These are phyloP conservation scores for Nestor notabilis DNA, from an alignment of 2,113 vertebrate species.

Conservation along the genomic window DNA sequence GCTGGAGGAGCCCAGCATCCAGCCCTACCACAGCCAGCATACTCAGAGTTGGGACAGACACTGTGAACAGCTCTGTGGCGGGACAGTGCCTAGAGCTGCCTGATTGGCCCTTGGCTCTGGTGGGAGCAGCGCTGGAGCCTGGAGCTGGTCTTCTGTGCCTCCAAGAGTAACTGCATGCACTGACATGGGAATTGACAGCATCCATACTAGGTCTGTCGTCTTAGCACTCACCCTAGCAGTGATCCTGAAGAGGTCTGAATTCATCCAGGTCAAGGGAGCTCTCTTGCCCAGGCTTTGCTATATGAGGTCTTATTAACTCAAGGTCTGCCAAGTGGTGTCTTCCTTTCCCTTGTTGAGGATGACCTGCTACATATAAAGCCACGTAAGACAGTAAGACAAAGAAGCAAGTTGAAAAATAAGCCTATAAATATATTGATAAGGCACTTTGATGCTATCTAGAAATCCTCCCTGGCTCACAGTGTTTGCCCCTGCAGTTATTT, in stretches of 20 bases:
- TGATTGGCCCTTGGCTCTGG: not conserved
- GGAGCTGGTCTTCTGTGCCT: fast-evolving
- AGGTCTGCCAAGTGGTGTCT: not conserved
- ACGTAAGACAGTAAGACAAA: not conserved
- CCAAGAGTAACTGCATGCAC: not conserved
- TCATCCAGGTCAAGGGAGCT: not conserved
- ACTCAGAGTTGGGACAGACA: no score
- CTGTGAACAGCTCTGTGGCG: no score
- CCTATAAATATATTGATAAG: not conserved
- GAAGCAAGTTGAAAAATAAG: not conserved
- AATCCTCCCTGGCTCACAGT: not conserved
- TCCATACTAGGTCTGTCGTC: not conserved
- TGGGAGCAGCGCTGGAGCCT: not conserved
- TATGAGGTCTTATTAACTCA: not conserved
- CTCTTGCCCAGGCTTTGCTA: not conserved
- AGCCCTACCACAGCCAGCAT: not conserved
- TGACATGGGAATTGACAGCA: not conserved
- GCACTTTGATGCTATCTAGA: not conserved
- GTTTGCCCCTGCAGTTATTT: not conserved
- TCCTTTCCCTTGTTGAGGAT: not conserved
- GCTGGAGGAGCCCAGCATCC: not conserved
- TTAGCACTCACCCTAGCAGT: not conserved
- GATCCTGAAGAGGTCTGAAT: not conserved
- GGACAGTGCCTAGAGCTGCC: not conserved
- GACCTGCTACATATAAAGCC: not conserved